A percentile compares a stretch with the other conserved stretches of the same genome.
These are phyloP conservation scores for Picathartes gymnocephalus DNA, from an alignment of 2,113 vertebrate species.

Conservation along the genomic window DNA sequence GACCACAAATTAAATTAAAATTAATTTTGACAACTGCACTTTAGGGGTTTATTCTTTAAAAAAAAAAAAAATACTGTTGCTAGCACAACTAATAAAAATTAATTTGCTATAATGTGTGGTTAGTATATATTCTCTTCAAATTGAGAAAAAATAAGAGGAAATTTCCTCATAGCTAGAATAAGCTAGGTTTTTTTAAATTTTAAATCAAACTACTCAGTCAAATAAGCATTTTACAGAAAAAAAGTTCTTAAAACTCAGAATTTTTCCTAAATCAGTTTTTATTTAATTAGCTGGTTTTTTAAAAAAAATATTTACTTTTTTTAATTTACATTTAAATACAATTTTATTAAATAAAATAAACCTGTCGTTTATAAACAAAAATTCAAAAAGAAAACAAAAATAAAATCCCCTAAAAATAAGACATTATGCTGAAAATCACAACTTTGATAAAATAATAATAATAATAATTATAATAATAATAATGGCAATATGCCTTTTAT, in stretches of 20 bases:
- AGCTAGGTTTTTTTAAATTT: neutral
- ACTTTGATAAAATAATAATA: neutral
- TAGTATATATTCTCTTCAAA: neutral
- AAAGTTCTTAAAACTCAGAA: neutral
- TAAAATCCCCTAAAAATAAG: neutral
- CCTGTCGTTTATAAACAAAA: neutral
- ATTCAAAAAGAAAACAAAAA: neutral
- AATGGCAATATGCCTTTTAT: neutral
- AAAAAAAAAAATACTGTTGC: too few species aligned
- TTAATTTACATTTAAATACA: neutral
- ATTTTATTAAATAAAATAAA: neutral
- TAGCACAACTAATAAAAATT: neutral
- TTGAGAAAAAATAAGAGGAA: neutral
- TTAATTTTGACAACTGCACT: neutral
- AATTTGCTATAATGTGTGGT: neutral
- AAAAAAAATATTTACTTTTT: neutral
- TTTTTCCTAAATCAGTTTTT: neutral
- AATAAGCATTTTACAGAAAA: neutral
- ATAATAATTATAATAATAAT: neutral
- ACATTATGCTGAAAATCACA: neutral
- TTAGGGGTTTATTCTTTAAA: neutral
- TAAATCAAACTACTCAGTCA: neutral
- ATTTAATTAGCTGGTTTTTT: neutral
- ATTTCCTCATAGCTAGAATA: neutral
- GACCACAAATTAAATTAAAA: too few species aligned